These are phyloP conservation scores for Salvator merianae DNA, from an alignment of 2,113 vertebrate genomes.

Conservation along the genomic window DNA sequence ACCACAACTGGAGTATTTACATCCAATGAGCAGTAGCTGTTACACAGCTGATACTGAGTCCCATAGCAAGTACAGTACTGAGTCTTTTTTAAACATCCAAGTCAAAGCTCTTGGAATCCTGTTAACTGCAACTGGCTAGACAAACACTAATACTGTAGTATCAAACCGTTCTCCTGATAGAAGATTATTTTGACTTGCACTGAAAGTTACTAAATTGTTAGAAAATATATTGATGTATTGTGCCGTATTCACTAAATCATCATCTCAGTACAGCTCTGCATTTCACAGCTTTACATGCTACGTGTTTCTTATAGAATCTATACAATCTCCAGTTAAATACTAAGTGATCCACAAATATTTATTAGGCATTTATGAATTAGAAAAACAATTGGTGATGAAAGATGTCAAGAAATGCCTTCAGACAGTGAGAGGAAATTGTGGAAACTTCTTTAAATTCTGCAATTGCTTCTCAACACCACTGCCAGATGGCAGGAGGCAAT, in stretches of 20 bases:
- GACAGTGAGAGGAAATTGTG: no score
- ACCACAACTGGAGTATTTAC: neutral
- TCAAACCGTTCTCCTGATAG: neutral
- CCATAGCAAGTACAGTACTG: neutral
- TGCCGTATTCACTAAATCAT: neutral
- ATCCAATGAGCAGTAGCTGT: neutral
- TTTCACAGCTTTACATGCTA: neutral
- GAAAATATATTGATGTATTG: neutral
- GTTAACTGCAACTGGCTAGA: neutral
- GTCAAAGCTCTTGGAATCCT: neutral
- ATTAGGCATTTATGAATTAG: neutral
- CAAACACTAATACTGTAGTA: neutral
- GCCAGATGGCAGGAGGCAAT: no score
- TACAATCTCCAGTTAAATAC: neutral
- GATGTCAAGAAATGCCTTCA: neutral
- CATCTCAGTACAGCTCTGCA: neutral
- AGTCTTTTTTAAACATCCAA: neutral
- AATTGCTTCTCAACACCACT: no score
- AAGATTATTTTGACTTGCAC: neutral
- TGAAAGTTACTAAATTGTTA: neutral
- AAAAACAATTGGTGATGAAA: neutral
- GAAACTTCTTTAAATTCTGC: no score
- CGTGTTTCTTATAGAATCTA: neutral
- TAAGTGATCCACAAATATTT: conserved; percentile 2
- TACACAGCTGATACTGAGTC: neutral